Percentiles rank a stretch among this genome's conserved stretches.
These are phyloP conservation scores for Trichoplax adhaerens DNA, from an alignment of 37 sponge, comb jelly and placozoan species.

Conservation along the genomic window DNA sequence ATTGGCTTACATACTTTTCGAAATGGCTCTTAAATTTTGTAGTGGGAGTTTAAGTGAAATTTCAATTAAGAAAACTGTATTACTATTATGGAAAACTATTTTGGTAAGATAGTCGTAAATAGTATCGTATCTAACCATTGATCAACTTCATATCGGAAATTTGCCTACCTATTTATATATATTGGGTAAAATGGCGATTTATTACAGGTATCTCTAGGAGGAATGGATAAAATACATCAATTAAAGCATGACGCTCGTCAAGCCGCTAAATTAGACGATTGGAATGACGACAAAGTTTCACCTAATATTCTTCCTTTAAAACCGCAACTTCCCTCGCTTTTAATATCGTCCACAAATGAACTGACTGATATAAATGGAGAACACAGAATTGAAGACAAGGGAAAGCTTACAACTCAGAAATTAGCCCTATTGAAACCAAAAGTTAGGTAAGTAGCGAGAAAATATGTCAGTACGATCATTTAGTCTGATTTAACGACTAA, in stretches of 20 bases:
- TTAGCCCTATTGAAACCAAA: too few relatives aligned
- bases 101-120: slow-evolving; percentile 12
- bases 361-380: too few relatives aligned
- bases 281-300: too few relatives aligned
- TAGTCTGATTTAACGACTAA: slow-evolving; percentile 28
- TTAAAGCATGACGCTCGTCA: slow-evolving; percentile 36
- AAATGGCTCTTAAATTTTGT: slow-evolving; percentile 68
- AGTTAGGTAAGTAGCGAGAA: neutral
- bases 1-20: slow-evolving; percentile 40
- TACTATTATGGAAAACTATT: slow-evolving; percentile 67
- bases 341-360: too few relatives aligned
- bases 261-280: slow-evolving; percentile 5
- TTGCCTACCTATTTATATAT: neutral
- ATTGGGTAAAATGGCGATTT: neutral
- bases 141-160: neutral
- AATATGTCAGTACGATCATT: slow-evolving; percentile 35
- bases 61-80: slow-evolving; percentile 65
- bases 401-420: too few relatives aligned
- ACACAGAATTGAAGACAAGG: too few relatives aligned
- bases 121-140: neutral
- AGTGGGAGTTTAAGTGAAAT: slow-evolving; percentile 54
- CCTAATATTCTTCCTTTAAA: too few relatives aligned
- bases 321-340: too few relatives aligned
- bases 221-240: slow-evolving; percentile 20
- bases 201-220: slow-evolving; percentile 33